Base-by-base conservation (phyloP, 2,888 invertebrate genomes). In the Orthosia gothica region DNA sequence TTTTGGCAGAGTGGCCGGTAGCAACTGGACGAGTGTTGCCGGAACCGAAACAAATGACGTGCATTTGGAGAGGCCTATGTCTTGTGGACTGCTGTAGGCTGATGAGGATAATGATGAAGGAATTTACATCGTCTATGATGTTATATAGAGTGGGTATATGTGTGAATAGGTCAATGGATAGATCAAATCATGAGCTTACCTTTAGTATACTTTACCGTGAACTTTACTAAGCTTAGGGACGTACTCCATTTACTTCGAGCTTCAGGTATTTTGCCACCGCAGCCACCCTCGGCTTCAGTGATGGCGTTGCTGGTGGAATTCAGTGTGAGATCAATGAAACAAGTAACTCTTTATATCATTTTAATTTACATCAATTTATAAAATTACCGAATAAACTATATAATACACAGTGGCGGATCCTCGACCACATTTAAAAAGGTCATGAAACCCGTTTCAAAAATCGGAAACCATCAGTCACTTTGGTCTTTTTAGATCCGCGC, bases 331-430 rank as follows among this genome's bases (percentile, higher is more conserved):
- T 7, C 20, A 80, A 82, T 83, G 12, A 81, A 80, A 70, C 54
- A 49, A 65, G 15, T 65, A 40, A 55, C n/a, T 69, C 23, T 80
- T 80, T 82, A 84, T 59, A 85, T 91, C 61, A 63, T 86, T 87
- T 90, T 92, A 91, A 90, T 93, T 91, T 93, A 93, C 94, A 94
- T 91, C 89, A 85, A 93, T 92, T 92, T 93, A 91, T 91, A 94
- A 93, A 93, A 92, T 90, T 91, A 91, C 88, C 26, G 61, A 71
- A 67, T 77, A 70, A 79, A 81, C 71, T 69, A 84, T 77, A 57
- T 66, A 61, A 52, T 81, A 74, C 66, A 81, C 62, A 68, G 32
- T 47, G 40, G 66, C 66, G 81, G 75, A 74, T 66, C 75, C 26
- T 47, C 32, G 62, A 18, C 47, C 47, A 47, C 58, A 50, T 64